Evolutionary conservation across 2,888 invertebrate species (phyloP).

Genomic region (Homarus gammarus): DNA sequence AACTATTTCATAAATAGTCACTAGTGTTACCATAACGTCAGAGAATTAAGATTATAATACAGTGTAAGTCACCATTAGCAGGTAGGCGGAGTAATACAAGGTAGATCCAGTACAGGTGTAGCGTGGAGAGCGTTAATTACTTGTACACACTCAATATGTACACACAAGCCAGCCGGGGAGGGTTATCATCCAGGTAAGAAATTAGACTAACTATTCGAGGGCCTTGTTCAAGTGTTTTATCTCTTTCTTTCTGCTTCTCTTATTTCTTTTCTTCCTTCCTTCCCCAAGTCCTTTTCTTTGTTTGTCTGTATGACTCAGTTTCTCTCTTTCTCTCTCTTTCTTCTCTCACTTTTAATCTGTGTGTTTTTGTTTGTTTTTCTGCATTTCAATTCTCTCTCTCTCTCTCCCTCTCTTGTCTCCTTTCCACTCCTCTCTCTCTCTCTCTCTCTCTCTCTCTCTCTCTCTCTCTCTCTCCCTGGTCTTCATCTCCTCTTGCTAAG

Average conservation of each 20-base stretch:
- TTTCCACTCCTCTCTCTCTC: not conserved
- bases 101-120: conserved; percentile 47
- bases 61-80: no score
- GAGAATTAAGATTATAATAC: no score
- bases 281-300: not conserved
- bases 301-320: not conserved
- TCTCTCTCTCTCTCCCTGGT: no score
- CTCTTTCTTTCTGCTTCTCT: conserved; percentile 16
- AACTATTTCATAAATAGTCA: no score
- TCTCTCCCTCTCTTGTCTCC: not conserved
- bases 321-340: not conserved
- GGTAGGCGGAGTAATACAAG: no score
- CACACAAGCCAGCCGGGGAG: conserved; percentile 15
- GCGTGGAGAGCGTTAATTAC: conserved; percentile 55
- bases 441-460: not conserved
- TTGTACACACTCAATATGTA: conserved; percentile 46
- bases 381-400: no score
- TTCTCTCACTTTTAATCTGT: not conserved
- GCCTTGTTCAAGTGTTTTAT: conserved; percentile 18
- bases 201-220: conserved; percentile 33
- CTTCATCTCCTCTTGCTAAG: not conserved
- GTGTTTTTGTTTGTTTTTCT: no score
- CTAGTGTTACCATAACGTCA: no score
- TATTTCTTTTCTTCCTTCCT: no score
- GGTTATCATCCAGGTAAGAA: conserved; percentile 17